Evolutionary conservation across 1,140 invertebrate genomes (phyloP).

Genomic region (Plutomurus gul): DNA sequence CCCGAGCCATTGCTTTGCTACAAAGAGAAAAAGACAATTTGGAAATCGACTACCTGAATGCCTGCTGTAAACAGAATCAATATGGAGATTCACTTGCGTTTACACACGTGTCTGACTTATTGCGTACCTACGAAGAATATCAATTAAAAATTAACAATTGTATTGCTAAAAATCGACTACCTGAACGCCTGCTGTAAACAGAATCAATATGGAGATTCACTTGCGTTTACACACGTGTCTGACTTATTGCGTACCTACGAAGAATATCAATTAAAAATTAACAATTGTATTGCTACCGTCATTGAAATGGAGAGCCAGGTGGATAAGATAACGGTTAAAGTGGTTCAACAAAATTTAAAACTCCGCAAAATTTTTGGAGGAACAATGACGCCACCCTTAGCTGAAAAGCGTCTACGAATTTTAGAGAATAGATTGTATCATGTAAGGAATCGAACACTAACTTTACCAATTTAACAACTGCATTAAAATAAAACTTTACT

Average conservation of each 20-base stretch:
- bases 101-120: conserved; percentile 12
- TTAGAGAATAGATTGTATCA: conserved; percentile 50
- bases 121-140: conserved; percentile 38
- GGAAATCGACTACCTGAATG: conserved; percentile 39
- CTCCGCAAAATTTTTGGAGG: conserved; percentile 47
- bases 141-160: conserved; percentile 21
- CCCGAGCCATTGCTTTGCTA: not conserved
- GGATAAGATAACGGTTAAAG: conserved; percentile 41
- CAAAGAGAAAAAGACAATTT: conserved; percentile 42
- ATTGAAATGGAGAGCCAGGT: conserved; percentile 51
- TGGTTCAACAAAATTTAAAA: conserved; percentile 46
- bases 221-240: conserved; percentile 25
- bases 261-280: conserved; percentile 33
- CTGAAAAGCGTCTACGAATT: conserved; percentile 25
- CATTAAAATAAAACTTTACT: not conserved
- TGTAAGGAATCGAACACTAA: conserved; percentile 5
- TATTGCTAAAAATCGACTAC: conserved; percentile 28
- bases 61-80: not conserved
- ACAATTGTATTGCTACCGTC: conserved; percentile 17
- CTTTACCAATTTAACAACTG: not conserved
- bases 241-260: conserved; percentile 33
- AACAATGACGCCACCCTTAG: conserved; percentile 39
- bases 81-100: conserved; percentile 32
- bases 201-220: conserved; percentile 34
- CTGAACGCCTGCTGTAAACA: conserved; percentile 17